phyloP scores from a whole-genome alignment of 2,888 invertebrate species.

The Lepidocyrtinus sp. region DNA sequence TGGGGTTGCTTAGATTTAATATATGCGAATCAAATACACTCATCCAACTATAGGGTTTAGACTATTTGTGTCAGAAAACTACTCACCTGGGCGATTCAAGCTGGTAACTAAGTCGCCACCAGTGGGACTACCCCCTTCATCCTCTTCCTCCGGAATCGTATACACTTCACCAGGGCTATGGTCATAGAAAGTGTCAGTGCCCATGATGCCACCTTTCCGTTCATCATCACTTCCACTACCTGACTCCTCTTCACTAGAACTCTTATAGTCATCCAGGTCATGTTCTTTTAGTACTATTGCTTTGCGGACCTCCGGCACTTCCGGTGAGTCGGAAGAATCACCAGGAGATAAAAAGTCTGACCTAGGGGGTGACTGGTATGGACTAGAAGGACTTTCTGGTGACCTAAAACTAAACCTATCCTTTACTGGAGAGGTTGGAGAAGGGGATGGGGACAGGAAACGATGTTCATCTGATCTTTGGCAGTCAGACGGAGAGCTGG shows the following conservation, averaged over 20 bases:
- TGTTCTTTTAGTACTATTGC: conserved; percentile 69
- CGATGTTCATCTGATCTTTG: not conserved
- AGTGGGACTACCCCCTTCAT: conserved; percentile 74
- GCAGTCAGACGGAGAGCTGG: not conserved
- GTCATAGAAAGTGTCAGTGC: conserved; percentile 71
- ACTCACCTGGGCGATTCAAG: conserved; percentile 71
- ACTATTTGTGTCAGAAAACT: conserved; percentile 42
- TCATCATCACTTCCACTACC: conserved; percentile 65
- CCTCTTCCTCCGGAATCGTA: conserved; percentile 75
- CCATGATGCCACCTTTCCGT: conserved; percentile 48
- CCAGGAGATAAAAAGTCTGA: conserved; percentile 48
- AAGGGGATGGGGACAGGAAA: conserved; percentile 64
- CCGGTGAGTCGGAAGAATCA: conserved; percentile 67
- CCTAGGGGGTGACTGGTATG: conserved; percentile 60
- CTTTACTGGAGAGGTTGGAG: conserved; percentile 56
- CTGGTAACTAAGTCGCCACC: conserved; percentile 74
- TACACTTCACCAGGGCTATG: conserved; percentile 75
- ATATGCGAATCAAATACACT: conserved; percentile 33
- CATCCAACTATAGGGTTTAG: conserved; percentile 54
- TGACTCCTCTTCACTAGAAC: conserved; percentile 69
- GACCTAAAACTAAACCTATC: conserved; percentile 46
- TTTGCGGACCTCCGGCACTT: conserved; percentile 68
- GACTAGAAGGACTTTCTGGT: conserved; percentile 56
- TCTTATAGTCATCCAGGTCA: conserved; percentile 70
- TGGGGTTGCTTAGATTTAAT: conserved; percentile 1